Evolutionary conservation across 2,888 invertebrate genomes (phyloP), one percentile per base, ranked within the genome.

Genomic region (Cerastis leucographa): DNA sequence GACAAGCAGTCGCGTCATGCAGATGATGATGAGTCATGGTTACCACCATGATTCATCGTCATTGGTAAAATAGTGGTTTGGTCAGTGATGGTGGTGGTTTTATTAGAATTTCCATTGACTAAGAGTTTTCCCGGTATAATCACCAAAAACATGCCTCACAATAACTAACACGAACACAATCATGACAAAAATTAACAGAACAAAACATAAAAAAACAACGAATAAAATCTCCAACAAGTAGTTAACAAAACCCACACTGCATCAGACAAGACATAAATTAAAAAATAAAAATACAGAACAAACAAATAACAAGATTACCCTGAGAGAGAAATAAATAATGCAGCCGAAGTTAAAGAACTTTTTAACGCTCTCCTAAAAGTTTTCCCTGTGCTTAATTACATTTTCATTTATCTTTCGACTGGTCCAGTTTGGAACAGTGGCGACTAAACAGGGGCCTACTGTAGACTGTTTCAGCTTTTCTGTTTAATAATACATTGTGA

Each of bases 401-500:
- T 94, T 95, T 95, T 95, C 94, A 95, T 95, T 95, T 95, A 94
- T 94, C 94, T 95, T 94, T 91, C 89, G 90, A 91, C 91, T 92
- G 90, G 89, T 92, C 85, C 80, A 87, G 88, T 87, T 86, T 81
- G 80, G 78, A 87, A 92, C 75, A 76, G 83, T 61, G 72, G 72
- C 75, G 66, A 89, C 90, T 89, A 72, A 77, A 80, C 66, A 76
- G 83, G 83, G 81, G 87, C 88, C 86, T 89, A 90, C 87, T 86
- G 59, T 65, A 29, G 40, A 65, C 54, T 74, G 42, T 42, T 89
- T 85, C 85, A 85, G 85, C 85, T 85, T 82, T 89, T 86, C 76
- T 76, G 56, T 81, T 85, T 73, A 85, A 78, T 81, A 81, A 81
- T 81, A 85, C 64, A 84, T 75, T 75, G 71, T 75, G 40, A 67